Evolutionary conservation across 1,140 invertebrate genomes (phyloP), one percentile per base, ranked within the genome.

Genomic region (Orussus abietinus): DNA sequence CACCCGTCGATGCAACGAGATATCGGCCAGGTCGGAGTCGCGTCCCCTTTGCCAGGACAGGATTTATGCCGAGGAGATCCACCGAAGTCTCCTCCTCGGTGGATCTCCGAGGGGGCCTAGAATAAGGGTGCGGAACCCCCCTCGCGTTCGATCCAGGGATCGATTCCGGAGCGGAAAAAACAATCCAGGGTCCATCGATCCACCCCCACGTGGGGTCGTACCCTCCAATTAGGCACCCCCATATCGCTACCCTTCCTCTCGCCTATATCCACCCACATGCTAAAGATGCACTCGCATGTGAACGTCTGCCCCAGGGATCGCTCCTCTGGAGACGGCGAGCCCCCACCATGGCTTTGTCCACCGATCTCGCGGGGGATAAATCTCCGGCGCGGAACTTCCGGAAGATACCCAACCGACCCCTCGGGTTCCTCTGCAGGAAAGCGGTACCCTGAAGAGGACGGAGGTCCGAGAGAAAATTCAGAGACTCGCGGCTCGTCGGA

Each of bases 231-330:
- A 43, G 41, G 33, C 22, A 21, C 41, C 41, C 41, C 29, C 35
- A 43, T 43, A 26, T n/a, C n/a, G n/a, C n/a, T n/a, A n/a, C n/a
- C n/a, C n/a, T n/a, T n/a, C n/a, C n/a, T n/a, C n/a, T n/a, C n/a
- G n/a, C n/a, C n/a, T n/a, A n/a, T n/a, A n/a, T n/a, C n/a, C 51
- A 51, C 65, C 67, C 63, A 67, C 66, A 70, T 66, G 63, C 45
- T 55, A 49, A 60, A 64, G 51, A 46, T 61, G 59, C 55, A 59
- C 53, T 51, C 54, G 50, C 47, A 67, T 51, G 59, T 67, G 63
- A 69, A 67, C 69, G 69, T 71, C 69, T 71, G 62, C 61, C 54
- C 59, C 68, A 69, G 65, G 69, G 66, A 71, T 71, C 68, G 65
- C 64, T 65, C 59, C 59, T 52, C 59, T 64, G 53, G 57, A 67